These are phyloP conservation scores for Microtus oregoni DNA, from an alignment of 2,113 vertebrate genomes.

Conservation along the genomic window DNA sequence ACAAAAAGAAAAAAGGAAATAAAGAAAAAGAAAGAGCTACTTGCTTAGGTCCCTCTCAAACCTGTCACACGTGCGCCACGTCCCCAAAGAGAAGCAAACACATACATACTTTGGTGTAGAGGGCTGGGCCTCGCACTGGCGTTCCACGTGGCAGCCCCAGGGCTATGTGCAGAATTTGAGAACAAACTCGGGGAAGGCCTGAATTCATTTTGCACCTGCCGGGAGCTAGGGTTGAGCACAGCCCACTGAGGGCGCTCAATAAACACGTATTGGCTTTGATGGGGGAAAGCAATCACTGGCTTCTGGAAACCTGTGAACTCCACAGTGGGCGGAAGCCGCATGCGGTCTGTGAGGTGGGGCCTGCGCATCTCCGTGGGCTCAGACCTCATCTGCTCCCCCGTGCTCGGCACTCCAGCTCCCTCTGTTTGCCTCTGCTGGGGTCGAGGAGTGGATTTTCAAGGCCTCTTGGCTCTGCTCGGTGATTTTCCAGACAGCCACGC, in stretches of 20 bases:
- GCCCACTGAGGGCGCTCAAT: conserved; percentile 43
- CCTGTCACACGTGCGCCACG: fast-evolving
- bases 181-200: fast-evolving
- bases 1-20: not conserved
- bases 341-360: conserved; percentile 45
- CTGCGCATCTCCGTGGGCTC: not conserved
- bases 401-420: not conserved
- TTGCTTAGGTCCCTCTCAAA: not conserved
- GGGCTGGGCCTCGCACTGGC: fast-evolving
- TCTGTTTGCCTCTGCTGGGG: conserved; percentile 53
- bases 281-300: not conserved
- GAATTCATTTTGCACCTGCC: not conserved
- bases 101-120: fast-evolving
- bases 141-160: not conserved
- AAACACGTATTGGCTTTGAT: not conserved
- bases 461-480: conserved; percentile 69
- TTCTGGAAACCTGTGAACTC: not conserved
- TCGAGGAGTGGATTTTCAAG: conserved; percentile 72
- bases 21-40: not conserved
- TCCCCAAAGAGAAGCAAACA: not conserved
- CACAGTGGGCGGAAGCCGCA: not conserved
- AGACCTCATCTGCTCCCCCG: not conserved
- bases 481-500: conserved; percentile 63
- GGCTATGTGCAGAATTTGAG: fast-evolving
- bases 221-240: not conserved